Evolutionary conservation across 2,888 invertebrate species (phyloP).

Genomic region (Drosophila kambysellisi): DNA sequence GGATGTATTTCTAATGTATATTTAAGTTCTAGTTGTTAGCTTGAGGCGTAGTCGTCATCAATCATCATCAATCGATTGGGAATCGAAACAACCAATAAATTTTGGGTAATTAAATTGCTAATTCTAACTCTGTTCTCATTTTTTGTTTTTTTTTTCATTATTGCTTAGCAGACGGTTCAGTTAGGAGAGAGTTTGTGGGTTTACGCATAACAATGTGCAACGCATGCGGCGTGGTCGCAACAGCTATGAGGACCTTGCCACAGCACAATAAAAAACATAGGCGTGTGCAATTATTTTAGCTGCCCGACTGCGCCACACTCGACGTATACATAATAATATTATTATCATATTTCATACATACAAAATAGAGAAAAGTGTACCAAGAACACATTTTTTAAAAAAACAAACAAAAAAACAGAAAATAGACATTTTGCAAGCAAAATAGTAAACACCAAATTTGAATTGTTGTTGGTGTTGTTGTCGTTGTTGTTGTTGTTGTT

Average conservation of each 20-base stretch:
- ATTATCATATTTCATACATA: slow-evolving; percentile 60
- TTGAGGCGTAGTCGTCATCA: slow-evolving; percentile 6
- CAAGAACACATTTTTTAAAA: slow-evolving; percentile 73
- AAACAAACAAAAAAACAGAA: slow-evolving; percentile 27
- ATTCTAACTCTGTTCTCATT: slow-evolving; percentile 29
- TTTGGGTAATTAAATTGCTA: slow-evolving; percentile 6
- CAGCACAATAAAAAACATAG: slow-evolving; percentile 11
- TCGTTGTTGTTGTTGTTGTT: slow-evolving; percentile 16
- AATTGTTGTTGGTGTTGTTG: slow-evolving; percentile 42
- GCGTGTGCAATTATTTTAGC: slow-evolving; percentile 58
- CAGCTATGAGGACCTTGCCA: slow-evolving; percentile 70
- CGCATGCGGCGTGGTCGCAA: slow-evolving; percentile 34
- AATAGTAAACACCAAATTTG: slow-evolving; percentile 50
- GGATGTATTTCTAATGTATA: slow-evolving; percentile 9
- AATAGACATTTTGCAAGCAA: slow-evolving; percentile 67
- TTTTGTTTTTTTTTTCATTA: slow-evolving; percentile 31
- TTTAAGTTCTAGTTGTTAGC: slow-evolving; percentile 23
- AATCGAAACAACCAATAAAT: slow-evolving; percentile 19
- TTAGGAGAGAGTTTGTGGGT: slow-evolving; percentile 9
- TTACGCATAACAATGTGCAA: slow-evolving; percentile 49
- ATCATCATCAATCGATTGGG: background rate
- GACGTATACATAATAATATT: slow-evolving; percentile 55
- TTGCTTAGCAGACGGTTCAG: slow-evolving; percentile 61
- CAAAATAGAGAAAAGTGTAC: slow-evolving; percentile 53
- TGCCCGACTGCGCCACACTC: slow-evolving; percentile 40